Base-by-base conservation (phyloP, 2,888 invertebrate species). In the Ferdinandea cuprea region DNA sequence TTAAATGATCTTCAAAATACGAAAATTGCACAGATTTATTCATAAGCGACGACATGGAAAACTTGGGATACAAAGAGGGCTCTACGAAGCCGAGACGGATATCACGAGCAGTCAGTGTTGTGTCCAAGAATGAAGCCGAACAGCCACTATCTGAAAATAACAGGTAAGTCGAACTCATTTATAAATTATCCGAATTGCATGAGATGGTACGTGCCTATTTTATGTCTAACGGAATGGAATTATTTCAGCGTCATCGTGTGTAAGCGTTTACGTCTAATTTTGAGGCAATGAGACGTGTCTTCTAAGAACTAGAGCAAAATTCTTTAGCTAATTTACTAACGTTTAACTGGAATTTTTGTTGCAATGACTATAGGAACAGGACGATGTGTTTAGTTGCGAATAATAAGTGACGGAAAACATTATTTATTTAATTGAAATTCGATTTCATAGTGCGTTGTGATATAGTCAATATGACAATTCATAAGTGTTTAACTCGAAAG, bases 31-130 rank as follows among this genome's bases (percentile, higher is more conserved):
- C 21, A 72, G 28, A 63, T 58, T 63, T 44, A 58, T 58, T 37
- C 13, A 40, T 63, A 74, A 69, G 63, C 77, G 65, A 71, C 58
- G 28, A 86, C 46, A 91, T 94, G 94, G 94, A 94, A 91, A 93
- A 93, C 92, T 93, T 93, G 88, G 94, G 94, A 87, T 94, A 93
- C 88, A 93, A 93, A 92, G 93, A 93, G 88, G 91, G 91, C 85
- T 89, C 91, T 74, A 88, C 90, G 42, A 91, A 91, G 86, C 90
- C 91, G 77, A 88, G 91, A 80, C 89, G 91, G 76, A 90, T 90
- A 87, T 88, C 90, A 85, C 88, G 91, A 87, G 89, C 91, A 78
- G 89, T 90, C 74, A 91, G 91, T 86, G 89, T 90, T 83, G 89
- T 90, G 69, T 88, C 89, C 83, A 91, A 91, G 86, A 90, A 88